Evolutionary conservation across 2,797 vertebrate species (phyloP), one percentile per base, ranked within the genome.

Genomic region (Typhlichthys eigenmanni): DNA sequence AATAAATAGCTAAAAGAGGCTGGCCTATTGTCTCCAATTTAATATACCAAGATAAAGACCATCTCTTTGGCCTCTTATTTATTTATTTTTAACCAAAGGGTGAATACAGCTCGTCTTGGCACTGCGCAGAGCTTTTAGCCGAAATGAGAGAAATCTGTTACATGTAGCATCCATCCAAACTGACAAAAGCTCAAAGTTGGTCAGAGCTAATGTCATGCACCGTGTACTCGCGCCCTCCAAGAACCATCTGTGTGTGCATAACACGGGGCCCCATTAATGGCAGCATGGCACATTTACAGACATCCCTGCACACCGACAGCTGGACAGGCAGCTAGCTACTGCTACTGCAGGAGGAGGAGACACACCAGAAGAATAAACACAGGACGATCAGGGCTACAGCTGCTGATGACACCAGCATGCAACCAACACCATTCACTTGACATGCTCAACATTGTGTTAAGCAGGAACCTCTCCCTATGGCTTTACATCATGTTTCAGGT

Each of bases 21-120:
- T 82, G 86, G 86, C 77, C 80, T 77, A 87, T 89, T 87, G 88
- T 77, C 80, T 85, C 84, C 90, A 91, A 93, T 91, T 90, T 89
- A 92, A 92, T 91, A 92, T 90, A 87, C 81, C 57, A 75, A 81
- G 84, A 92, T 90, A 91, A 91, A 91, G 87, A 90, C 84, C 78
- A 71, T 68, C 76, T 84, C 85, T 72, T 80, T 81, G 67, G 72
- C 71, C 77, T 78, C 71, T 86, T 81, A 77, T 85, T 73, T 66
- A 24, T 24, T 24, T 24, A 24, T 64, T 63, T 55, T 59, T 60
- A 38, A 38, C 38, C 75, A 74, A 68, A 68, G 72, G 46, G 69
- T 66, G 51, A 66, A 60, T 56, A 61, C 46, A 19, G 72, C 78
- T 74, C 62, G 24, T 24, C 24, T 47, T 11, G 8, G 32, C 60